Evolutionary conservation across 2,888 invertebrate genomes (phyloP), one percentile per base, ranked within the genome.

Genomic region (Rhingia campestris): DNA sequence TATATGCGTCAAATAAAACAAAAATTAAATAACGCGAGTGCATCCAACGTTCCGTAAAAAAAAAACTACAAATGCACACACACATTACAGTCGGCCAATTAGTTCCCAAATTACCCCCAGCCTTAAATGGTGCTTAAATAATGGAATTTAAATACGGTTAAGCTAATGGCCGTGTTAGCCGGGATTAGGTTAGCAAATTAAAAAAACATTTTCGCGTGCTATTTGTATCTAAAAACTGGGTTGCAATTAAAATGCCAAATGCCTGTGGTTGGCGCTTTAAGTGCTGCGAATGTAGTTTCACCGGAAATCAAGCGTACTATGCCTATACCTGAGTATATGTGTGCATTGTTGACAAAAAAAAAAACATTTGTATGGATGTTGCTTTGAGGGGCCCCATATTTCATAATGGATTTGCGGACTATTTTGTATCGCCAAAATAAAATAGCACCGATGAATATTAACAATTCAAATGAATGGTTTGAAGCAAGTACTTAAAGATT

Each of bases 91-190:
- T 45, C 2, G 32, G 9, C 10, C 47, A 63, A 63, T 63, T 47
- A 63, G 37, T n/a, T 35, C 35, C 0, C 22, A 49, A 37, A 63
- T 12, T 53, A 30, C 22, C 35, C 30, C 7, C 53, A n/a, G 6
- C 22, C 54, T 63, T 47, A 45, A 73, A 54, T 73, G 39, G 61
- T 72, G 54, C 47, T 12, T 45, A 37, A 54, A 63, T 63, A 63
- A 63, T 73, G 63, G 47, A 63, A 73, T 73, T 54, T 54, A 73
- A 54, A 73, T 37, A 54, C 54, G 54, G 63, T 73, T 53, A 51
- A 61, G 45, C 73, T 73, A 73, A 73, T 73, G 63, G 54, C 32
- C 32, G 14, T 47, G 63, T 53, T 54, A 14, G 53, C 35, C 35
- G 63, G 22, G 54, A 63, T 73, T 61, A 72, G 59, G 43, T 51